These are phyloP conservation scores for Carcharodon carcharias DNA, from an alignment of 2,797 vertebrate species.

Conservation along the genomic window DNA sequence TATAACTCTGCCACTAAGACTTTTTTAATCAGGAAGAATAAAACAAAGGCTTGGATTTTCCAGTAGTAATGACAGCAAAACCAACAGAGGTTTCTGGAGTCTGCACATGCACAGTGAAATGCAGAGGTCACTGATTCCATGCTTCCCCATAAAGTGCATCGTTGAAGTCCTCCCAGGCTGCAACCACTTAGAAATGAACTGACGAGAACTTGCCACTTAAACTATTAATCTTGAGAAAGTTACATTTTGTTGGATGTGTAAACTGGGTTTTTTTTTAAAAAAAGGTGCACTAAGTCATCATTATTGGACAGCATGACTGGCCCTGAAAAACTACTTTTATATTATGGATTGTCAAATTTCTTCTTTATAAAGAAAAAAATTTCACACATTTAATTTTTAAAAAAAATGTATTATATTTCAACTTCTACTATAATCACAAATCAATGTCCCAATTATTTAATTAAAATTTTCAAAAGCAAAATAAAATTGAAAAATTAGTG, in stretches of 20 bases:
- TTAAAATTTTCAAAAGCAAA: not conserved
- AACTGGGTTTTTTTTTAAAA: too few species aligned
- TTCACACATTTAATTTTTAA: not conserved
- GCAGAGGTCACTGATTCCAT: not conserved
- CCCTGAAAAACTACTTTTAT: too few species aligned
- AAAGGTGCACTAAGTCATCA: not conserved
- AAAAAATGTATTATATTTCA: not conserved
- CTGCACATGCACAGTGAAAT: not conserved
- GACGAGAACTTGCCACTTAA: not conserved
- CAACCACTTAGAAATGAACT: not conserved
- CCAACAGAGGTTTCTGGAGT: not conserved
- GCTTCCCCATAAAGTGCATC: not conserved
- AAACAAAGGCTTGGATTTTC: not conserved
- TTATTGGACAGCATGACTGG: not conserved
- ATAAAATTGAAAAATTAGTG: not conserved
- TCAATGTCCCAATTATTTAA: not conserved
- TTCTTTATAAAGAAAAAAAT: too few species aligned
- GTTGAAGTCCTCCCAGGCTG: not conserved
- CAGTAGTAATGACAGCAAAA: not conserved
- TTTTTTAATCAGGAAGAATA: not conserved
- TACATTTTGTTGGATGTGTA: not conserved
- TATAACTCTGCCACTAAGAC: not conserved
- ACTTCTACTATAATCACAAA: not conserved
- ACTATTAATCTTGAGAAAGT: not conserved
- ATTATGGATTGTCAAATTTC: not conserved